Evolutionary conservation across 2,113 vertebrate genomes (phyloP), one percentile per base, ranked within the genome.

Genomic region (Podarcis cretensis): DNA sequence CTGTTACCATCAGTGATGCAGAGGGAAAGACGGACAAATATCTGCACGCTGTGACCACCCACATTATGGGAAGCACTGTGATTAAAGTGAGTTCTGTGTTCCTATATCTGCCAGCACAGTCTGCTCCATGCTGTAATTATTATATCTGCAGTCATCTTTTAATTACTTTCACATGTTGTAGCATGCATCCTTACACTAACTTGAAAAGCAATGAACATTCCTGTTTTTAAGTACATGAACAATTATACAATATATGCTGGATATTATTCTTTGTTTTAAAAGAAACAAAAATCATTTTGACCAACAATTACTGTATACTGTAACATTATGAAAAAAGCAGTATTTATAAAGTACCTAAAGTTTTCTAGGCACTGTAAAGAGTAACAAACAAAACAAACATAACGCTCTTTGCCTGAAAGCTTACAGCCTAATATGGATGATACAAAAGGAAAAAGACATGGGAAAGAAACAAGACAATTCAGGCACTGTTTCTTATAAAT

Each of bases 121-220:
- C 96, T 96, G 92, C n/a, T 90, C 94, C 95, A 96, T 94, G 94
- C 87, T 96, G 94, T 94, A 97, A 96, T 96, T 97, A 97, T 96
- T 97, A 96, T 91, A 96, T 95, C 95, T 95, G 93, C 92, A 92
- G 86, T 94, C 94, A 94, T 95, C 93, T 90, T 93, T 91, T 96
- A 97, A 97, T 97, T 91, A 95, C n/a, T 95, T 96, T 91, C 97
- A 97, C 96, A 91, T 97, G 97, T 96, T 96, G 94, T 6, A 69
- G 95, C 90, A 96, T 96, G 93, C 93, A 87, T 84, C 66, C 87
- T 93, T 94, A 91, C 54, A 89, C 5, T 96, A 95, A 95, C 89
- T 92, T 93, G 92, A 94, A 96, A 95, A 95, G 48, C 89, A 95
- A 0, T 85, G 86, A 96, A 96, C 78, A 85, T 54, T 30, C 90